Conservation (phyloP, 2,888 invertebrate species). For the Shargacucullia verbasci region DNA sequence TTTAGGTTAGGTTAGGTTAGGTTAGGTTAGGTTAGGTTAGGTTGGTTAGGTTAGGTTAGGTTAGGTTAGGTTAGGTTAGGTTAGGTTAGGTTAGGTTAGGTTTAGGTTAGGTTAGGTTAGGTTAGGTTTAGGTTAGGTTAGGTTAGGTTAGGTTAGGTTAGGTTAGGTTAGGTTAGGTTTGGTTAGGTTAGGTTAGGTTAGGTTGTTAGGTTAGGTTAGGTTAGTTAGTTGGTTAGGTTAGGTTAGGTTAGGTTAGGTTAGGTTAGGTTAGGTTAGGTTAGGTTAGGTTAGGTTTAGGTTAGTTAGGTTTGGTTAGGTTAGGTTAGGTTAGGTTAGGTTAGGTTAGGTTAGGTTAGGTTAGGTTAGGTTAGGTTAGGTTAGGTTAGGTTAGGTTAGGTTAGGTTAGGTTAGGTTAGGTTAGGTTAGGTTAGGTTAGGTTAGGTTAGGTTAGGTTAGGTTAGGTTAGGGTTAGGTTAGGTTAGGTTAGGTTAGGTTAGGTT, state of each 20-base stretch:
- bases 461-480: too few relatives aligned
- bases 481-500: conserved; percentile 31
- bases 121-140: too few relatives aligned
- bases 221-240: conserved; percentile 29
- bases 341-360: conserved; percentile 10
- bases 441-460: conserved; percentile 28
- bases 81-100: conserved; percentile 42
- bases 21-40: too few relatives aligned
- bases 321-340: conserved; percentile 18
- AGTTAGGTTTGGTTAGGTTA: conserved; percentile 24
- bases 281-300: conserved; percentile 22
- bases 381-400: too few relatives aligned
- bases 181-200: conserved; percentile 44
- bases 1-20: too few relatives aligned
- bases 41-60: too few relatives aligned
- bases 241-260: conserved; percentile 19
- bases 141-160: conserved; percentile 35
- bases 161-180: conserved; percentile 42
- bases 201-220: too few relatives aligned
- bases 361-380: conserved; percentile 14
- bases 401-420: conserved; percentile 26
- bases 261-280: conserved; percentile 16
- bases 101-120: too few relatives aligned
- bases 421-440: conserved; percentile 24
- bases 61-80: conserved; percentile 47